Evolutionary conservation across 1,140 invertebrate species (phyloP), one percentile per base, ranked within the genome.

Genomic region (Glomeris maerens): DNA sequence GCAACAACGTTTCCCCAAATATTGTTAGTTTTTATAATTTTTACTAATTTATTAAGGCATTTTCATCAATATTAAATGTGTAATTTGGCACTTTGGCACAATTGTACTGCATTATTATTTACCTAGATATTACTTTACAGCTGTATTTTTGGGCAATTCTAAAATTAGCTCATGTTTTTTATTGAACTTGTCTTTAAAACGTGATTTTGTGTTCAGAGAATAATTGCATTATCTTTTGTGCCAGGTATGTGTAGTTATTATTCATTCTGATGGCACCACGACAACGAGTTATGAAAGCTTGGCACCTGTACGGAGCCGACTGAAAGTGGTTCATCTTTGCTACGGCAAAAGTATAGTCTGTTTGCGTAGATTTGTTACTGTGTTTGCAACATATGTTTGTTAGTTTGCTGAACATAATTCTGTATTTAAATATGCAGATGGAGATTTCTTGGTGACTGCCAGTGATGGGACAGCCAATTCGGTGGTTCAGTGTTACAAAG

Each of bases 401-500:
- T 41, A 56, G 52, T 38, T 52, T 47, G 23, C 3, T 36, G 23
- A 27, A 42, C 4, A 22, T n/a, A 60, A 38, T 17, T 25, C 3
- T 48, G 48, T 51, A 49, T 45, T 29, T 58, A 51, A 48, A 52
- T 25, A 62, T 70, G 41, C 58, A 79, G 81, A 77, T 71, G 86
- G 87, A 1, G 79, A 84, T 49, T 78, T 91, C 57, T 66, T 89
- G 45, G 71, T 91, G 27, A 84, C 82, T 54, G 78, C 80, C 2
- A 67, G 62, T 45, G 79, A 80, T 64, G 81, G 80, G 10, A 76
- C 74, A 58, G 69, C 79, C 38, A 69, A 73, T 20, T 74, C 81
- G 50, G 77, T 82, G 1, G 75, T 90, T 27, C 78, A 83, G 55
- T 85, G 84, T 57, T 87, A 80, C 55, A 70, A 76, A 56, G 78